Evolutionary conservation across 2,797 vertebrate species (phyloP), one percentile per base, ranked within the genome.

Genomic region (Aphelocoma californica): DNA sequence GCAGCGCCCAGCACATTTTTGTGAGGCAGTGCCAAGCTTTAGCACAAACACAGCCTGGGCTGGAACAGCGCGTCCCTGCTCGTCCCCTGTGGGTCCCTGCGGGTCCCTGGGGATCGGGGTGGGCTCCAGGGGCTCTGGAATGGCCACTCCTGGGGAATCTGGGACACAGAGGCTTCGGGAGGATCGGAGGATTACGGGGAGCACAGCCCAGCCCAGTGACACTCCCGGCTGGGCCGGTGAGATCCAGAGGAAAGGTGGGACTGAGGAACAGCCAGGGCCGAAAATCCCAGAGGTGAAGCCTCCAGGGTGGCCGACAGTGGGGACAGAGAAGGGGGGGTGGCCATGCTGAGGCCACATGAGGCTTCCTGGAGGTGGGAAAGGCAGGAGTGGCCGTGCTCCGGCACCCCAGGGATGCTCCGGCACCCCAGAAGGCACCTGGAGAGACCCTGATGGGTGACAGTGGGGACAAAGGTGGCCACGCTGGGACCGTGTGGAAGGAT

Each of bases 231-330:
- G 78, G 44, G 44, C 78, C 15, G 64, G 21, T 1, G 40, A 62
- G 23, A 34, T 47, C 18, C 40, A 1, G 58, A 34, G 50, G 16
- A 47, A 44, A 71, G 56, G 79, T 61, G 56, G 4, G 20, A 44
- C 17, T 7, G 56, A 31, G 56, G 45, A 19, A 23, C 10, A 34
- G 48, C 4, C 50, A 6, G 10, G 42, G 29, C 8, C 34, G 81
- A 5, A 18, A 23, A 38, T 0, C 2, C 2, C 40, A 0, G 14
- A 12, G 67, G 53, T 40, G 77, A 67, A 57, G 9, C 3, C n/a
- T 28, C 53, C 42, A 26, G 50, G 21, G 48, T 34, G 74, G 25
- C 5, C 8, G 6, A 20, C 18, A 10, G 62, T 12, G 42, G 51
- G 51, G 28, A 56, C n/a, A 38, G 50, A 17, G 40, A 10, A 13